Conservation (phyloP, 2,113 vertebrate genomes). For the Pyrgilauda ruficollis region DNA sequence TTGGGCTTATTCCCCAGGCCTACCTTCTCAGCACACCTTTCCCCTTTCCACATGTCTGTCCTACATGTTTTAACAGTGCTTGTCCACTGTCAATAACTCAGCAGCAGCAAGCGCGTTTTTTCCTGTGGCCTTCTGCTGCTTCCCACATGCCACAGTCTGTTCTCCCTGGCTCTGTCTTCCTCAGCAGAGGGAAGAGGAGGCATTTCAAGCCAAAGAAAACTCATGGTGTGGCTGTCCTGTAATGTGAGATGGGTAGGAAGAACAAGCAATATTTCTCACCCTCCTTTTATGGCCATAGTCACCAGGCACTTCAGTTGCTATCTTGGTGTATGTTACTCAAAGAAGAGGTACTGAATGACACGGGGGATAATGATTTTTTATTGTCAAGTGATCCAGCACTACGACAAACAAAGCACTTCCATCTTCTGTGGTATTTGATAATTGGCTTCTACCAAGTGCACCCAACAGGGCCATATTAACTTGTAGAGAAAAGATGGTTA, state of each 20-base stretch:
- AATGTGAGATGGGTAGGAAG: neutral
- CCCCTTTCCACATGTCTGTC: neutral
- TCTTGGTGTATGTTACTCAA: neutral
- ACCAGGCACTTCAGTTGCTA: neutral
- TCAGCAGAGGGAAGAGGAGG: neutral
- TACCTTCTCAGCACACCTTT: neutral
- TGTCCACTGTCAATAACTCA: neutral
- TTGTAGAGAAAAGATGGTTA: neutral
- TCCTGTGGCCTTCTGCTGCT: neutral
- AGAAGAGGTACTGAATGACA: neutral
- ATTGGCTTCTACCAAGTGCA: neutral
- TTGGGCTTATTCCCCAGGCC: neutral
- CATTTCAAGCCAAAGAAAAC: neutral
- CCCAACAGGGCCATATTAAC: neutral
- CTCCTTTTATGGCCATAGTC: neutral
- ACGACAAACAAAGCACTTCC: neutral
- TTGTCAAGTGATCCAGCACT: neutral
- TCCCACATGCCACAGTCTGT: neutral
- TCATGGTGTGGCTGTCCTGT: neutral
- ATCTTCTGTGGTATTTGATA: neutral
- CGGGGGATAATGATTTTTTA: neutral
- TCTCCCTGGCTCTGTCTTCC: neutral
- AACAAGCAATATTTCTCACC: neutral
- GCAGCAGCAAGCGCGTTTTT: neutral
- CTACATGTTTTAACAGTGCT: fast-evolving